phyloP scores from a whole-genome alignment of 2,888 invertebrate genomes.

The Chymomyza caudatula region DNA sequence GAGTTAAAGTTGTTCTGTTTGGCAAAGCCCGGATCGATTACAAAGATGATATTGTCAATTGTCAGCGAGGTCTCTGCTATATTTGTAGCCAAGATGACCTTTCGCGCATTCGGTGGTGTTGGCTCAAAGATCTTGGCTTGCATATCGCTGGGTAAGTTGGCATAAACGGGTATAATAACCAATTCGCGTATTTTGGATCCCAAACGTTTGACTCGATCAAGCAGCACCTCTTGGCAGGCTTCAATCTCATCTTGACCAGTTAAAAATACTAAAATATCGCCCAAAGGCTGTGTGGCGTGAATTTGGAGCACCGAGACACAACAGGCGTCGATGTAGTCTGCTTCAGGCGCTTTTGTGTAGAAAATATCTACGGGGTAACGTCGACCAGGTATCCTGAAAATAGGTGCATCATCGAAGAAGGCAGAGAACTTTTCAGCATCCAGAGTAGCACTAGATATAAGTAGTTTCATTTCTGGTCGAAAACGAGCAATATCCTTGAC shows the following conservation, averaged over 20 bases:
- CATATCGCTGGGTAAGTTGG: slow-evolving; percentile 98
- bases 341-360: slow-evolving; percentile 99
- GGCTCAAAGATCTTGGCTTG: slow-evolving; percentile 99
- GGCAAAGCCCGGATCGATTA: slow-evolving; percentile 99
- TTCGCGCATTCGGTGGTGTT: slow-evolving; percentile 96
- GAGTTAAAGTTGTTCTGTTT: slow-evolving; percentile 99
- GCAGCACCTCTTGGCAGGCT: slow-evolving; percentile 91
- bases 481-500: slow-evolving; percentile 97
- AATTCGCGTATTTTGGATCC: slow-evolving; percentile 96
- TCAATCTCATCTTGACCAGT: slow-evolving; percentile 96
- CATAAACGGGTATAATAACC: slow-evolving; percentile 96
- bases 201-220: slow-evolving; percentile 93
- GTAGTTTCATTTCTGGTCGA: slow-evolving; percentile 93
- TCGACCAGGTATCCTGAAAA: slow-evolving; percentile 98
- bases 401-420: slow-evolving; percentile 99
- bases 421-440: slow-evolving; percentile 98
- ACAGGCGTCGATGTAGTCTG: slow-evolving; percentile 98
- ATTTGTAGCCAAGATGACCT: slow-evolving; percentile 98
- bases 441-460: slow-evolving; percentile 98
- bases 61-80: slow-evolving; percentile 99
- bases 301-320: slow-evolving; percentile 99
- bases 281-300: slow-evolving; percentile 96
- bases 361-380: slow-evolving; percentile 98
- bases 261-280: slow-evolving; percentile 97
- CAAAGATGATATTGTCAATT: slow-evolving; percentile 99